phyloP scores from a whole-genome alignment of 2,888 invertebrate genomes.

The Enchytraeus crypticus region DNA sequence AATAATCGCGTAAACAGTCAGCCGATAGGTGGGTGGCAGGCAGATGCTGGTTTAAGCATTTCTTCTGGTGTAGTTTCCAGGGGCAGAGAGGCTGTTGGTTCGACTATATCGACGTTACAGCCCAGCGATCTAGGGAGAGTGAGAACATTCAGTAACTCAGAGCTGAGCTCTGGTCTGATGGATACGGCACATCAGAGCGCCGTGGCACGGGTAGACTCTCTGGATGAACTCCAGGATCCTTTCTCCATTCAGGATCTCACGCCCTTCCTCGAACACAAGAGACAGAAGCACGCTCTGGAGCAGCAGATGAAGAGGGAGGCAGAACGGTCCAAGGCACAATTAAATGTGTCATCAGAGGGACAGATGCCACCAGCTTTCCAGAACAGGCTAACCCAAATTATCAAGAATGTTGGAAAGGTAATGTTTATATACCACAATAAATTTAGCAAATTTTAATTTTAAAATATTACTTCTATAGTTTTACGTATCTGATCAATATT shows the following conservation, averaged over 20 bases:
- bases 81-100: neutral
- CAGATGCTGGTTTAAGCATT: no score
- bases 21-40: neutral
- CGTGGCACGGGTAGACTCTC: neutral
- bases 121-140: neutral
- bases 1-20: neutral
- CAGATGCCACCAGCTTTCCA: neutral
- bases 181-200: neutral
- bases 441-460: no score
- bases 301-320: conserved; percentile 9
- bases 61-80: neutral
- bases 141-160: neutral
- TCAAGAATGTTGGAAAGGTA: neutral
- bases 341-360: neutral
- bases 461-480: no score
- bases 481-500: no score
- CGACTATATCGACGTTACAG: neutral
- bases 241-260: conserved; percentile 24
- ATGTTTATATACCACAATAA: no score
- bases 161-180: neutral
- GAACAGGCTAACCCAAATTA: neutral
- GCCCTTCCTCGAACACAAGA: conserved; percentile 20
- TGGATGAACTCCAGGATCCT: conserved; percentile 26
- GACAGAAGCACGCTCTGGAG: conserved; percentile 20
- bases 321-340: neutral